Evolutionary conservation across 1,140 invertebrate species (phyloP).

Genomic region (Euura lappo): DNA sequence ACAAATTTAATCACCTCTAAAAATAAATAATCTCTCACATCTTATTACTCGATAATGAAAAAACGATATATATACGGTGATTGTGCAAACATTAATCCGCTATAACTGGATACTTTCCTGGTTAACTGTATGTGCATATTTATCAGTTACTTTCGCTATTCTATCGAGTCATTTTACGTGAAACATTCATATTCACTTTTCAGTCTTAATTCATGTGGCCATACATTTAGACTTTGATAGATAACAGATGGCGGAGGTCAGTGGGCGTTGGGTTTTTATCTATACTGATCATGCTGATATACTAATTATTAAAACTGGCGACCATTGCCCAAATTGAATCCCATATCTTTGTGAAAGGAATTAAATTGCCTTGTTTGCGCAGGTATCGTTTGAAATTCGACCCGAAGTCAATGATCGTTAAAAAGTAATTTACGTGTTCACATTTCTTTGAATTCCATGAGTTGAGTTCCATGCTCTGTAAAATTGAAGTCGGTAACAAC

Average conservation of each 20-base stretch:
- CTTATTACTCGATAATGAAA: too few relatives aligned
- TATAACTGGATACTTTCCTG: too few relatives aligned
- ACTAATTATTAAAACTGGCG: neutral
- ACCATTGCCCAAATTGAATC: neutral
- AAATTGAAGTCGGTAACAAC: too few relatives aligned
- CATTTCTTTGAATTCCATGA: too few relatives aligned
- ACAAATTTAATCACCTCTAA: too few relatives aligned
- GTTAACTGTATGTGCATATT: neutral
- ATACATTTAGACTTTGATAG: neutral
- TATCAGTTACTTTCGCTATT: neutral
- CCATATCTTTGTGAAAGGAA: neutral
- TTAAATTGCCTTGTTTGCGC: neutral
- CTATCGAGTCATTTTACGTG: neutral
- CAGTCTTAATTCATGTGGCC: neutral
- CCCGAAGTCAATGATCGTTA: too few relatives aligned
- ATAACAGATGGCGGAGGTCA: slow-evolving; percentile 7
- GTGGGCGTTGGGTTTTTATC: neutral
- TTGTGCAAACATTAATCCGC: too few relatives aligned
- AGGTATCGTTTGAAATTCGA: too few relatives aligned
- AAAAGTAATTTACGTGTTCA: too few relatives aligned
- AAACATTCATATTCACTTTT: neutral
- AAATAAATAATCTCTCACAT: too few relatives aligned
- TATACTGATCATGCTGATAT: neutral
- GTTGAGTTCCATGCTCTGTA: too few relatives aligned
- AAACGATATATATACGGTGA: too few relatives aligned